phyloP scores from a whole-genome alignment of 2,888 invertebrate species.

The Calliphora vomitoria region DNA sequence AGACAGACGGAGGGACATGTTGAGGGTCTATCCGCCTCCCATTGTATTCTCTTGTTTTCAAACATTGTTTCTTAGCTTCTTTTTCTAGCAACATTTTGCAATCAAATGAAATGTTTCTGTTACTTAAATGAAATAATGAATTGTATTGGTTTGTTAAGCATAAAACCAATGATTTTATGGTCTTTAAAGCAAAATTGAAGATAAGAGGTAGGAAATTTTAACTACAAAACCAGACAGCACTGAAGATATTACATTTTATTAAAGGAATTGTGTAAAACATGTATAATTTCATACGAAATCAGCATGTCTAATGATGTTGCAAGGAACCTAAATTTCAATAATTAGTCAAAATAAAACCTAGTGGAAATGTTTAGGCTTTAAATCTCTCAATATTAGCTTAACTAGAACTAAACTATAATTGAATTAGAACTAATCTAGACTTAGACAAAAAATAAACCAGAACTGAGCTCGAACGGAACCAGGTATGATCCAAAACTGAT shows the following conservation, averaged over 20 bases:
- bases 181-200: background rate
- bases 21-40: too few species aligned
- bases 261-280: background rate
- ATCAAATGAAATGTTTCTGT: background rate
- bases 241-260: too few species aligned
- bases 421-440: background rate
- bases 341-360: background rate
- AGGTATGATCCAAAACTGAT: background rate
- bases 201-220: background rate
- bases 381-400: too few species aligned
- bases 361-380: background rate
- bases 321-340: background rate
- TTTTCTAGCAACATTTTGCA: background rate
- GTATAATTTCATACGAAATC: background rate
- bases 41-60: too few species aligned
- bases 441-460: background rate
- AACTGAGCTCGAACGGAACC: background rate
- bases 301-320: too few species aligned
- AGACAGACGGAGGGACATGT: too few species aligned
- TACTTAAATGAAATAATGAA: slow-evolving; percentile 7
- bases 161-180: slow-evolving; percentile 36
- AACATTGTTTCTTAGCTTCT: too few species aligned
- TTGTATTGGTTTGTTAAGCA: slow-evolving; percentile 39
- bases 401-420: too few species aligned
- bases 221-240: too few species aligned